These are phyloP conservation scores for Bombyx huttoni DNA, from an alignment of 2,888 invertebrate genomes.

Conservation along the genomic window DNA sequence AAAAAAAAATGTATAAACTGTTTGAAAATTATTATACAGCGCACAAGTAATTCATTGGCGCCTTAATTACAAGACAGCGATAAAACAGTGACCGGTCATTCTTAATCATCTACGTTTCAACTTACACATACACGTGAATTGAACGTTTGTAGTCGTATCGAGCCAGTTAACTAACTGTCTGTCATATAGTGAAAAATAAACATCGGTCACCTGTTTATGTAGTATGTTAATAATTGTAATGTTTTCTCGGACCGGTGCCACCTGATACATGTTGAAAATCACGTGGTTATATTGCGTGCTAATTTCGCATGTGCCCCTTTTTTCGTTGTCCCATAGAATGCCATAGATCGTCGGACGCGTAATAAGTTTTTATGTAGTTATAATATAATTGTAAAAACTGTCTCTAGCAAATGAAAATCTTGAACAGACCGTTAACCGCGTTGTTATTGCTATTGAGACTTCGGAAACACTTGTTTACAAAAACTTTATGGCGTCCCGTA, in stretches of 20 bases:
- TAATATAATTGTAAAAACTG: no score
- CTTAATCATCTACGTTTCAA: not conserved
- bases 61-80: not conserved
- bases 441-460: no score
- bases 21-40: not conserved
- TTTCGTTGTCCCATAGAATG: no score
- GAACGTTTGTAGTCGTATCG: not conserved
- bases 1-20: not conserved
- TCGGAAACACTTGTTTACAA: no score
- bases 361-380: no score
- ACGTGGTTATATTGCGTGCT: not conserved
- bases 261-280: not conserved
- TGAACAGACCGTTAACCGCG: no score
- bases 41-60: not conserved
- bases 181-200: not conserved
- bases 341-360: no score
- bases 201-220: not conserved
- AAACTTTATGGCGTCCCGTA: no score
- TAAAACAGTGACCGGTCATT: not conserved
- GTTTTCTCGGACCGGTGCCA: not conserved
- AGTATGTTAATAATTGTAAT: not conserved
- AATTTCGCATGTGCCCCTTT: not conserved
- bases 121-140: not conserved
- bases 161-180: not conserved
- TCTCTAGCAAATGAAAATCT: no score